A percentile compares a stretch with the other conserved stretches of the same genome.
These are phyloP conservation scores for Hypomesus transpacificus DNA, from an alignment of 2,113 vertebrate genomes.

Conservation along the genomic window DNA sequence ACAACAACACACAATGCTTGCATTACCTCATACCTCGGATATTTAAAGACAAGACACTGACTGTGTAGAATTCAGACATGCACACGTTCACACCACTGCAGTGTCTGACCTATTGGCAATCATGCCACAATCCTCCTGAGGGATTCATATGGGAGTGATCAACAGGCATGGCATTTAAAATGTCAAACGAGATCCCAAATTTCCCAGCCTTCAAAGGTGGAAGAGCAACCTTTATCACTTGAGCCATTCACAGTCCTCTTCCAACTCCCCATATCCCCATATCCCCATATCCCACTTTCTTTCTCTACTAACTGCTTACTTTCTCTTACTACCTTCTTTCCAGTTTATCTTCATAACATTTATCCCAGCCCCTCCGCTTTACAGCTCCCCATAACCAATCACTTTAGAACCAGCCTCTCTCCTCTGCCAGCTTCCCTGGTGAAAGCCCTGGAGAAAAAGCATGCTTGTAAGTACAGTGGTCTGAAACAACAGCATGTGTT, in stretches of 20 bases:
- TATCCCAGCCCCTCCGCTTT: not conserved
- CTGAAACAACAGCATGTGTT: slow-evolving; percentile 2
- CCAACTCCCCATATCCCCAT: not conserved
- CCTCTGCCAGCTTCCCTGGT: not conserved
- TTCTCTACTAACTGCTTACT: not conserved
- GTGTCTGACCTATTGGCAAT: not conserved
- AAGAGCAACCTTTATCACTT: not conserved
- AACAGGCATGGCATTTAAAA: slow-evolving; percentile 8
- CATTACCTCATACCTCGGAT: too few relatives aligned
- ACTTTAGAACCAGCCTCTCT: too few relatives aligned
- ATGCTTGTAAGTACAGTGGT: not conserved
- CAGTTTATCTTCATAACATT: not conserved
- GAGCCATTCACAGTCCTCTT: not conserved
- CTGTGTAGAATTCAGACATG: not conserved
- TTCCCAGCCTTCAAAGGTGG: not conserved
- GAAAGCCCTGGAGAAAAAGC: not conserved
- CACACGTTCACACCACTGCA: not conserved
- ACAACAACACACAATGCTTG: too few relatives aligned
- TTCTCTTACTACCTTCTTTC: not conserved
- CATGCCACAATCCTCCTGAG: not conserved
- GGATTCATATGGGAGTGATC: not conserved
- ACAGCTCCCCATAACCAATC: too few relatives aligned
- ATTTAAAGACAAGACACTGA: too few relatives aligned
- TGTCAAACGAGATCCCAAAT: slow-evolving; percentile 1
- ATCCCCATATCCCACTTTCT: not conserved